These are phyloP conservation scores for Sarcoramphus papa DNA, from an alignment of 2,797 vertebrate species.

Conservation along the genomic window DNA sequence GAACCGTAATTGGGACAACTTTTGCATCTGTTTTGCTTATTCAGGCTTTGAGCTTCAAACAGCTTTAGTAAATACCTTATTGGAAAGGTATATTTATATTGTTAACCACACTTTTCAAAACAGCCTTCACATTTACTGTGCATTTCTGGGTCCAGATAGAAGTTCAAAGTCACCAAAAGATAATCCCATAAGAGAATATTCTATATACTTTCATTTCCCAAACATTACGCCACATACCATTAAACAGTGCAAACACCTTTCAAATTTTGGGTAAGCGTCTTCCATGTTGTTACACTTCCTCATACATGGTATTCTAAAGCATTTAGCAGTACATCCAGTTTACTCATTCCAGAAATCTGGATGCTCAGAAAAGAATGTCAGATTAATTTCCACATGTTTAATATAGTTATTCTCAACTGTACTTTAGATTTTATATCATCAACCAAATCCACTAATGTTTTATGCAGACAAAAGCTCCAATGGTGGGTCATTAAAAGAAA, in stretches of 20 bases:
- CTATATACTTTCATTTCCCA: background rate
- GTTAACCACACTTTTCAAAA: background rate
- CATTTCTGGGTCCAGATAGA: background rate
- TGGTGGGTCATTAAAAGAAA: background rate
- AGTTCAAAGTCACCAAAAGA: background rate
- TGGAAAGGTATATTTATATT: background rate
- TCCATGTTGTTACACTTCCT: background rate
- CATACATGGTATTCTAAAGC: background rate
- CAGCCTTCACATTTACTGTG: background rate
- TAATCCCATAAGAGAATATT: background rate
- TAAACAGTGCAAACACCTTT: background rate
- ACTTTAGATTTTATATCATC: background rate
- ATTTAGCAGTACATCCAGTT: background rate
- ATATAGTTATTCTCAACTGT: background rate
- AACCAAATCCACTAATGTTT: background rate
- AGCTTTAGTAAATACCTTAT: background rate
- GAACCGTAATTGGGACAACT: background rate
- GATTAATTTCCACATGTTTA: background rate
- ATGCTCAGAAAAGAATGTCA: background rate
- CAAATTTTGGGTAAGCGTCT: background rate
- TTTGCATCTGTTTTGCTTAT: conserved; percentile 37
- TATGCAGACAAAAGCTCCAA: background rate
- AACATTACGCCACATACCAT: background rate
- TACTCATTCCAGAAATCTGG: background rate
- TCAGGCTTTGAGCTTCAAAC: conserved; percentile 26